phyloP scores from a whole-genome alignment of 2,797 vertebrate genomes.

The Australoheros facetus region DNA sequence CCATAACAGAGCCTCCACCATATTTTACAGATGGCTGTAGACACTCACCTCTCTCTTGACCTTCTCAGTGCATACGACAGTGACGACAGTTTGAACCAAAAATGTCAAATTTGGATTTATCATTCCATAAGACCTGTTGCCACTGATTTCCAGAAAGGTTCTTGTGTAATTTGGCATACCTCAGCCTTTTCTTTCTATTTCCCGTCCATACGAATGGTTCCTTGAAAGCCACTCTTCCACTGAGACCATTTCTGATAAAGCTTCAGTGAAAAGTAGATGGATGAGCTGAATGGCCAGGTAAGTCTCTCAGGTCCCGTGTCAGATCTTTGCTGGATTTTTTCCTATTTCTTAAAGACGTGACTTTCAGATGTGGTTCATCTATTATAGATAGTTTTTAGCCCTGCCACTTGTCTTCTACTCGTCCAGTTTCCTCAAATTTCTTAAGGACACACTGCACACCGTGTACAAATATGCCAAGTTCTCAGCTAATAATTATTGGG shows the following conservation, averaged over 20 bases:
- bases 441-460: background rate
- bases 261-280: background rate
- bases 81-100: too few species aligned
- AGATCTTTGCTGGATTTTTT: background rate
- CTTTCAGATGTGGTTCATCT: background rate
- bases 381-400: too few species aligned
- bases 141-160: background rate
- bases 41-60: too few species aligned
- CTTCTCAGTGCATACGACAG: too few species aligned
- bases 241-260: background rate
- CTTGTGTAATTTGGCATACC: background rate
- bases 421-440: background rate
- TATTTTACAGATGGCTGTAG: too few species aligned
- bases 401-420: background rate
- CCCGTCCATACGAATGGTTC: background rate
- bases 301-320: background rate
- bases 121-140: background rate
- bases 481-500: background rate
- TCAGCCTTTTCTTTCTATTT: background rate
- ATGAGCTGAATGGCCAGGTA: background rate
- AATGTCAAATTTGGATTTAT: background rate
- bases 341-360: background rate
- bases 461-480: background rate
- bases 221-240: background rate
- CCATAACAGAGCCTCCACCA: too few species aligned